Evolutionary conservation across 2,113 vertebrate genomes (phyloP).

Genomic region (Phaethornis superciliosus): DNA sequence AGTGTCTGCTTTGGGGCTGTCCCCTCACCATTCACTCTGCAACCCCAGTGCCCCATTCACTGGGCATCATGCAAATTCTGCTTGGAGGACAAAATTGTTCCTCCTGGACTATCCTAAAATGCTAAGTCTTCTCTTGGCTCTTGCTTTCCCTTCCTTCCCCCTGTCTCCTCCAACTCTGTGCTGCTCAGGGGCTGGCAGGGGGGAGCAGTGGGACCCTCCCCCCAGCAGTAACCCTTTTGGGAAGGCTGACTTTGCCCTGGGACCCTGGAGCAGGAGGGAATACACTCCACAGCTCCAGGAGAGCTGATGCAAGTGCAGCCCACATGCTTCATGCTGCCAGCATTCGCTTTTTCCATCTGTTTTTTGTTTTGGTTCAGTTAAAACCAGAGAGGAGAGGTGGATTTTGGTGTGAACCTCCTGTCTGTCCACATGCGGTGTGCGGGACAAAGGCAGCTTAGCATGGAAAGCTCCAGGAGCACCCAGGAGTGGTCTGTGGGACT

Average conservation of each 20-base stretch:
- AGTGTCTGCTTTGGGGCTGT: not conserved
- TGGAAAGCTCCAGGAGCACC: constrained; percentile 14
- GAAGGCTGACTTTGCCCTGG: not conserved
- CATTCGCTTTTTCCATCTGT: constrained; percentile 55
- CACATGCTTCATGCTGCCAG: constrained; percentile 39
- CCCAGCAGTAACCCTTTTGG: not conserved
- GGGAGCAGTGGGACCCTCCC: not conserved
- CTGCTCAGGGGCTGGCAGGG: not conserved
- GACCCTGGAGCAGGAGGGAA: not conserved
- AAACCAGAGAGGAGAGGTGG: constrained; percentile 39
- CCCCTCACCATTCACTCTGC: not conserved
- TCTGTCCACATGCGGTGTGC: not conserved
- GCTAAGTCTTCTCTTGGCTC: not conserved
- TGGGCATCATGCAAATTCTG: not conserved
- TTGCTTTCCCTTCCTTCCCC: not conserved
- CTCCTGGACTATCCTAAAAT: not conserved
- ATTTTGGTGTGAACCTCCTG: constrained; percentile 52
- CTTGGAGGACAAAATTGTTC: not conserved
- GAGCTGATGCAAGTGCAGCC: constrained; percentile 36
- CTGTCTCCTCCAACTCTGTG: not conserved
- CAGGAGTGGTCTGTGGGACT: not conserved
- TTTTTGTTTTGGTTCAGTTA: constrained; percentile 60
- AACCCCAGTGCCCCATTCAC: accelerated
- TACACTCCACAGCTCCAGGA: not conserved
- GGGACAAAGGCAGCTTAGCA: constrained; percentile 13